These are phyloP conservation scores for Centropyge bicolor DNA, from an alignment of 2,797 vertebrate genomes.

Conservation along the genomic window DNA sequence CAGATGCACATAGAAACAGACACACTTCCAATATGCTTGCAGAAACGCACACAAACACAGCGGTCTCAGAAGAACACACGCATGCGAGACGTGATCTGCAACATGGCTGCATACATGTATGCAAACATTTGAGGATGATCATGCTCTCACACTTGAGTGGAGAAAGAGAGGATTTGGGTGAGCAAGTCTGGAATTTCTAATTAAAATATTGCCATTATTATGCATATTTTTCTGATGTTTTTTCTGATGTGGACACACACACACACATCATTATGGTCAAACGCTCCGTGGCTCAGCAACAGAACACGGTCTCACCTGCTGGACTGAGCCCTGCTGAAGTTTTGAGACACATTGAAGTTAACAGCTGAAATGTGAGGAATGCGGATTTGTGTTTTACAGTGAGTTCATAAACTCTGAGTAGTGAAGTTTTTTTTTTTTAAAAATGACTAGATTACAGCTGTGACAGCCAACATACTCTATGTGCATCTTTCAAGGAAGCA, in stretches of 20 bases:
- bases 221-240: background rate
- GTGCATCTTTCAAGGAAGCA: background rate
- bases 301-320: background rate
- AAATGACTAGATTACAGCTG: background rate
- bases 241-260: background rate
- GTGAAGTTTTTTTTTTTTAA: too few relatives aligned
- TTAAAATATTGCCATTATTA: background rate
- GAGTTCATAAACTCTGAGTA: background rate
- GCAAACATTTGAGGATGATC: slow-evolving; percentile 26
- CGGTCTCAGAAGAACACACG: slow-evolving; percentile 8
- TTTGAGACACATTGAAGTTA: background rate
- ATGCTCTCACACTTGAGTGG: background rate
- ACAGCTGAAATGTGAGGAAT: slow-evolving; percentile 26
- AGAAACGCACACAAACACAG: slow-evolving; percentile 24
- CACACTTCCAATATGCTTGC: slow-evolving; percentile 53
- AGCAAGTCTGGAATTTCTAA: background rate
- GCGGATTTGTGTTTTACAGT: background rate
- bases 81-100: slow-evolving; percentile 15
- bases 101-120: slow-evolving; percentile 10
- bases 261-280: slow-evolving; percentile 2
- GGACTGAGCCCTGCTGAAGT: background rate
- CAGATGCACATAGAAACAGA: slow-evolving; percentile 42
- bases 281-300: slow-evolving; percentile 6
- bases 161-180: background rate
- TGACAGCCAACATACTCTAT: background rate